Conservation (phyloP, 2,888 invertebrate genomes). For the Lithosia quadra region DNA sequence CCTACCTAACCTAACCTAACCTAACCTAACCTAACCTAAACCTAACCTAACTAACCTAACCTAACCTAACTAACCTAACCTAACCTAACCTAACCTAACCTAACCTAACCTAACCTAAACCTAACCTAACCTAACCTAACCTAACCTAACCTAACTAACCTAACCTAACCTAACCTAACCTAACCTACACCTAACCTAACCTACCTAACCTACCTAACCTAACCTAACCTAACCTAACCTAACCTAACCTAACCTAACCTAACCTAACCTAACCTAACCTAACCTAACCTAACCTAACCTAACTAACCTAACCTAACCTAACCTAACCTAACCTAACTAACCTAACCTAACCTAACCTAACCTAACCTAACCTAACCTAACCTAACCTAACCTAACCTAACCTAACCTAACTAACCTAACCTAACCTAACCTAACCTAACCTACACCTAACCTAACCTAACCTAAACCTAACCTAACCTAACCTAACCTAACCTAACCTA, state of each 20-base stretch:
- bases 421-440: conserved; percentile 37
- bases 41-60: conserved; percentile 39
- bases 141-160: conserved; percentile 33
- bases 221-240: conserved; percentile 28
- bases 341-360: conserved; percentile 33
- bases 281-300: conserved; percentile 31
- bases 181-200: conserved; percentile 28
- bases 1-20: conserved; percentile 38
- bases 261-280: conserved; percentile 32
- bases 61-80: conserved; percentile 43
- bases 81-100: conserved; percentile 21
- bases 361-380: conserved; percentile 36
- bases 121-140: conserved; percentile 21
- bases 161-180: conserved; percentile 34
- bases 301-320: conserved; percentile 32
- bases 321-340: conserved; percentile 36
- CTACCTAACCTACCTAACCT: conserved; percentile 24
- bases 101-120: conserved; percentile 20
- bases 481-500: conserved; percentile 24
- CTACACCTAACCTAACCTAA: conserved; percentile 25
- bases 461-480: conserved; percentile 17
- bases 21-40: conserved; percentile 45
- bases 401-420: conserved; percentile 36
- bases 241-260: conserved; percentile 32
- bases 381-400: conserved; percentile 35